Conservation (phyloP, 1,140 invertebrate genomes). For the Lamellibrachia luymesi region DNA sequence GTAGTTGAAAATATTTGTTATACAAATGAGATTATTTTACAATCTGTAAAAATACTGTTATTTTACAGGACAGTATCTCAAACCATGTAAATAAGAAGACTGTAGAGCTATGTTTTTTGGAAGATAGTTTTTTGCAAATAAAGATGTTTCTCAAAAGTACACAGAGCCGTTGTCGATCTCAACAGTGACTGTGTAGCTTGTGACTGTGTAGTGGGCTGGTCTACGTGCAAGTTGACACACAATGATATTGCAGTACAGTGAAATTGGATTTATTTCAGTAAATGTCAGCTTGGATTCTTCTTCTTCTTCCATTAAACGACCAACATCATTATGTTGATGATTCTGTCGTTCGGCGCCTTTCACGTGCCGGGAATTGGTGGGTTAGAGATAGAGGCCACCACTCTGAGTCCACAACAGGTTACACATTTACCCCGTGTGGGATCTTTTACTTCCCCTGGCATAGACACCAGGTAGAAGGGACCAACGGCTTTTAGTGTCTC, state of each 20-base stretch:
- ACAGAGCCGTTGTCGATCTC: neutral
- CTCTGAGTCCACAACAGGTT: no score
- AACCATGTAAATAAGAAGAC: neutral
- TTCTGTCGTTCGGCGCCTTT: no score
- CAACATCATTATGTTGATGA: no score
- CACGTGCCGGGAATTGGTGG: no score
- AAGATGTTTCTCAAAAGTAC: neutral
- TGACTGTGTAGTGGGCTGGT: neutral
- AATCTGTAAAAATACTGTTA: neutral
- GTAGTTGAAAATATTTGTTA: neutral
- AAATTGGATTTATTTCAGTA: neutral
- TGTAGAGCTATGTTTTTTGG: neutral
- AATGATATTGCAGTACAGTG: neutral
- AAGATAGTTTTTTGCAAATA: neutral
- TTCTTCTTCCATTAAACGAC: no score
- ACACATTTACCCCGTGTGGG: no score
- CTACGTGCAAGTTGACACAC: neutral
- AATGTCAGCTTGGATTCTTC: no score
- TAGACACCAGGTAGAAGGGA: no score
- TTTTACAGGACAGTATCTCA: neutral
- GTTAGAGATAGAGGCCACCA: no score
- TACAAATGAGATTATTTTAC: neutral
- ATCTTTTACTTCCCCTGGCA: no score
- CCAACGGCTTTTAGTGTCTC: no score
- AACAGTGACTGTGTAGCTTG: neutral